Conservation (phyloP, 2,797 vertebrate species). For the Australoheros facetus region DNA sequence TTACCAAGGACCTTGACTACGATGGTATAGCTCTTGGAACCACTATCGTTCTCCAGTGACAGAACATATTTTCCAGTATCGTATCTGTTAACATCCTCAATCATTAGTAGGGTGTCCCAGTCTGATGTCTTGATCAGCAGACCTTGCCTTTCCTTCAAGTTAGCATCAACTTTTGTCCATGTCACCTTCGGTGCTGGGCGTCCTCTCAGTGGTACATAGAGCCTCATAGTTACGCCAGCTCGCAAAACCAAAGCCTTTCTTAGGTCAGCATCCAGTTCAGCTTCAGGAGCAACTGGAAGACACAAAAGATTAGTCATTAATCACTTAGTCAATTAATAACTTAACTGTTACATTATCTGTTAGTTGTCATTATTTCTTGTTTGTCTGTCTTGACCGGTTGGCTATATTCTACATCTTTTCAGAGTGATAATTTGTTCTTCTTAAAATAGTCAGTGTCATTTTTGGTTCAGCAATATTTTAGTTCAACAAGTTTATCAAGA, state of each 20-base stretch:
- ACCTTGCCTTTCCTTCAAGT: slow-evolving; percentile 90
- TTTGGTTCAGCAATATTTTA: background rate
- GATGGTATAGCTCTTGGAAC: slow-evolving; percentile 93
- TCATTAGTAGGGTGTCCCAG: slow-evolving; percentile 92
- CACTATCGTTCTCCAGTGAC: slow-evolving; percentile 93
- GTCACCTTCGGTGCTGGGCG: slow-evolving; percentile 93
- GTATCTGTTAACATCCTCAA: slow-evolving; percentile 95
- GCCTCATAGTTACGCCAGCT: slow-evolving; percentile 95
- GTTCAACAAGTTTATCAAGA: background rate
- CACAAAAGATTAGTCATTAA: background rate
- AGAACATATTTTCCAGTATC: slow-evolving; percentile 97
- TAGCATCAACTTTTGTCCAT: slow-evolving; percentile 92
- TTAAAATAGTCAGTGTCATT: background rate
- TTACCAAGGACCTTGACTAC: slow-evolving; percentile 97
- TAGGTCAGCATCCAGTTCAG: slow-evolving; percentile 94
- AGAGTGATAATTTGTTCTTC: background rate
- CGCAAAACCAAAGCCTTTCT: slow-evolving; percentile 93
- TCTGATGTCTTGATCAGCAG: slow-evolving; percentile 93
- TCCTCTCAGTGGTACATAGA: slow-evolving; percentile 96
- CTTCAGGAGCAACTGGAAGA: slow-evolving; percentile 90
- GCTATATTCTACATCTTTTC: background rate
- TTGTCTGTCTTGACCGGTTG: background rate
- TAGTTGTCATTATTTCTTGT: background rate
- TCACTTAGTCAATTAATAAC: background rate
- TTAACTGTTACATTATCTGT: background rate